phyloP scores from a whole-genome alignment of 2,888 invertebrate species.

The Coremacera marginata region DNA sequence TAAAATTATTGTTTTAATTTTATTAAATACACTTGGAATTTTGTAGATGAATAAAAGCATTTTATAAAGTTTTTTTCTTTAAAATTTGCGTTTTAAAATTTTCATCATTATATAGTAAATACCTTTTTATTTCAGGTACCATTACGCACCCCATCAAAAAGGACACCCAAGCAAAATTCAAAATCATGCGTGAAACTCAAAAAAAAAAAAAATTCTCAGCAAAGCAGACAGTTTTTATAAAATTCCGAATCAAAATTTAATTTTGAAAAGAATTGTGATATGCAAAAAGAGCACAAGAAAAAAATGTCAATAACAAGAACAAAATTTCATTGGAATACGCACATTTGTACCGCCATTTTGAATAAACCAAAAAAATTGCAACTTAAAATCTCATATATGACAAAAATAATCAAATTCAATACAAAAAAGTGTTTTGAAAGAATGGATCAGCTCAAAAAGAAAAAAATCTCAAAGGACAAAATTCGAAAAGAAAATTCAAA shows the following conservation, averaged over 20 bases:
- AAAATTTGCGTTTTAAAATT: no score
- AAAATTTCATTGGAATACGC: constrained; percentile 1
- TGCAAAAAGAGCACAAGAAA: neutral
- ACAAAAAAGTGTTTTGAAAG: constrained; percentile 9
- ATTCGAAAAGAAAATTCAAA: constrained; percentile 42
- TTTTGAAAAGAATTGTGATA: constrained; percentile 8
- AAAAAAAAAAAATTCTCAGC: neutral
- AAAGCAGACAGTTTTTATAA: neutral
- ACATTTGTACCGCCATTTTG: constrained; percentile 47
- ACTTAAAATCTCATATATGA: constrained; percentile 47
- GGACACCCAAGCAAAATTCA: constrained; percentile 9
- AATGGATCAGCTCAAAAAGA: constrained; percentile 4
- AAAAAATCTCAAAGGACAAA: constrained; percentile 14
- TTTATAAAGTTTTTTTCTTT: no score
- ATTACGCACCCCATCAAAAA: neutral
- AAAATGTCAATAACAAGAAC: constrained; percentile 21
- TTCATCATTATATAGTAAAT: neutral
- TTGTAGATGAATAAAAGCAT: no score
- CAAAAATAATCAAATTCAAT: constrained; percentile 4
- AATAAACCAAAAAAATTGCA: constrained; percentile 19
- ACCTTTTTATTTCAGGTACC: constrained; percentile 23
- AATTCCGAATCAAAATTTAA: constrained; percentile 1
- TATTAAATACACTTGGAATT: no score
- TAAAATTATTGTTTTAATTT: no score
- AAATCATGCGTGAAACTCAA: constrained; percentile 33